phyloP scores from a whole-genome alignment of 2,797 vertebrate species.

The Scomberomorus guttatus region DNA sequence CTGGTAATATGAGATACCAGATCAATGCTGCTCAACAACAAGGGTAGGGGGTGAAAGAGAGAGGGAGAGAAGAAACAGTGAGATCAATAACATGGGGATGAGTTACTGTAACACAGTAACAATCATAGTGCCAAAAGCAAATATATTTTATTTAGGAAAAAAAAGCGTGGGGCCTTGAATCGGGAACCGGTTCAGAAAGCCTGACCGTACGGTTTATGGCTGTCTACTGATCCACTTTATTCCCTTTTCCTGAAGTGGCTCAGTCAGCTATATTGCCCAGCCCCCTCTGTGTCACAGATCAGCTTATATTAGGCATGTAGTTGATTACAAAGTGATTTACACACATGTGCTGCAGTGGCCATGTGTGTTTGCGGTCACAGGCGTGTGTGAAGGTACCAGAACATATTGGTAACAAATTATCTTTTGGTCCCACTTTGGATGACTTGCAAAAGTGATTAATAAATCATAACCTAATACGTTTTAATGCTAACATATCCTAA shows the following conservation, averaged over 20 bases:
- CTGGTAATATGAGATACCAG: constrained; percentile 64
- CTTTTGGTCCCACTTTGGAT: constrained; percentile 73
- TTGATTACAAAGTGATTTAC: constrained; percentile 44
- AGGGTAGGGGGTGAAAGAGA: constrained; percentile 10
- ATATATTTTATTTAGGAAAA: background rate
- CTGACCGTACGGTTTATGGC: constrained; percentile 1
- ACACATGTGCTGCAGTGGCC: constrained; percentile 65
- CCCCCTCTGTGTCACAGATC: constrained; percentile 58
- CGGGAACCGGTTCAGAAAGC: background rate
- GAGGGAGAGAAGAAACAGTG: constrained; percentile 34
- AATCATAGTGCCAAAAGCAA: background rate
- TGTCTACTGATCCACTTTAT: constrained; percentile 13
- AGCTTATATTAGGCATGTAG: constrained; percentile 7
- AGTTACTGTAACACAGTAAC: constrained; percentile 56
- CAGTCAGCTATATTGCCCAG: constrained; percentile 65
- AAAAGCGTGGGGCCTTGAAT: background rate
- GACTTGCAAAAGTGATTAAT: constrained; percentile 16
- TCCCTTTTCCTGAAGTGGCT: constrained; percentile 11
- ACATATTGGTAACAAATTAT: constrained; percentile 3
- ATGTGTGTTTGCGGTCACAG: constrained; percentile 46
- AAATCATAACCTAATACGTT: background rate
- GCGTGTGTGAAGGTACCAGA: constrained; percentile 31
- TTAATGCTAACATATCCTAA: background rate
- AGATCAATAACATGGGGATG: constrained; percentile 61
- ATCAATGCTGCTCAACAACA: constrained; percentile 61